A percentile compares a stretch with the other conserved stretches of the same genome.
Evolutionary conservation across 2,113 vertebrate genomes (phyloP).

Genomic region (Xerus inauris): DNA sequence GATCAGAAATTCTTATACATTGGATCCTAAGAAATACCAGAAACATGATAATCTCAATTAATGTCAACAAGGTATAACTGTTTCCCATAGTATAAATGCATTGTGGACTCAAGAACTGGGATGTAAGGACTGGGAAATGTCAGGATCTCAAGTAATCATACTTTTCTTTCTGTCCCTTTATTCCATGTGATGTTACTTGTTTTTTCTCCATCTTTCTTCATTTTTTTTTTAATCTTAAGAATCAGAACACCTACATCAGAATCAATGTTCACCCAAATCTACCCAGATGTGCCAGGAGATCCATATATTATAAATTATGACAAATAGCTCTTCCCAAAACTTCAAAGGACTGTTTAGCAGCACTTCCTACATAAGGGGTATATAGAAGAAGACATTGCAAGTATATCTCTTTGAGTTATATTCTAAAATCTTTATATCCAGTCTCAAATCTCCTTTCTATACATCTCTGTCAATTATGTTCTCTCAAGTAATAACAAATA

Average conservation of each 20-base stretch:
- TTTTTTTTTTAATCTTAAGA: not conserved
- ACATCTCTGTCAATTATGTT: not conserved
- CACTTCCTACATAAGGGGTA: not conserved
- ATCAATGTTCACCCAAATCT: not conserved
- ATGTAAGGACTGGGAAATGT: not conserved
- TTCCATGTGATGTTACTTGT: not conserved
- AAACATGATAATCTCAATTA: not conserved
- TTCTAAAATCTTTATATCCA: not conserved
- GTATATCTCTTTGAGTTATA: not conserved
- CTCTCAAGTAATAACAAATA: not conserved
- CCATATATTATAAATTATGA: not conserved
- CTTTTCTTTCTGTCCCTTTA: not conserved
- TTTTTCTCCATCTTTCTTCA: not conserved
- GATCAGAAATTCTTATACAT: not conserved
- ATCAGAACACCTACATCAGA: not conserved
- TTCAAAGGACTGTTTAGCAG: not conserved
- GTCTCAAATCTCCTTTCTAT: not conserved
- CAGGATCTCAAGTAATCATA: not conserved
- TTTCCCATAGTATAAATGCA: not conserved
- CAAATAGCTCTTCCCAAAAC: not conserved
- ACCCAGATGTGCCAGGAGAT: rapidly evolving
- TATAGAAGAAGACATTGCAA: not conserved
- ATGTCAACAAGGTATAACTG: not conserved
- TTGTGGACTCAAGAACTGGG: not conserved
- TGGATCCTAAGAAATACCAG: not conserved